phyloP scores from a whole-genome alignment of 2,888 invertebrate species.

The Apotomis turbidana region DNA sequence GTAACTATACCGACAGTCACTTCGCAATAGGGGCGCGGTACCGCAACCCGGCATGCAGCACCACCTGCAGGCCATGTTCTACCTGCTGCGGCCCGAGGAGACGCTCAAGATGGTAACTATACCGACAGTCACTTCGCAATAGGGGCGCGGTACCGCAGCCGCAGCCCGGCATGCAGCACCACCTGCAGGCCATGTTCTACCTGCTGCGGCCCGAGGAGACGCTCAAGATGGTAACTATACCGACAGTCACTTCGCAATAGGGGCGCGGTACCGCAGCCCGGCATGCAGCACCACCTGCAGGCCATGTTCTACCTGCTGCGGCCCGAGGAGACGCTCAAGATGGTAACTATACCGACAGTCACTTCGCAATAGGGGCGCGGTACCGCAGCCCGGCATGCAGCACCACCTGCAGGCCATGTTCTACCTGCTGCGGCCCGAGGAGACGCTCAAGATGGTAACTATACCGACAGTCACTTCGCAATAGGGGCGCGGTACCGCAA shows the following conservation, averaged over 20 bases:
- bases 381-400: too few relatives aligned
- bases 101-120: conserved; percentile 96
- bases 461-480: too few relatives aligned
- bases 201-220: conserved; percentile 97
- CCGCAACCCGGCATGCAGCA: too few relatives aligned
- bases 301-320: conserved; percentile 97
- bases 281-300: conserved; percentile 83
- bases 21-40: background rate
- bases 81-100: conserved; percentile 95
- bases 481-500: too few relatives aligned
- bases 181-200: conserved; percentile 97
- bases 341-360: conserved; percentile 85
- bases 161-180: too few relatives aligned
- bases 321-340: conserved; percentile 97
- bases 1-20: conserved; percentile 74
- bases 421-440: too few relatives aligned
- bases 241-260: background rate
- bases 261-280: too few relatives aligned
- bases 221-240: conserved; percentile 93
- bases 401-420: too few relatives aligned
- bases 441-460: too few relatives aligned
- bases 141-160: too few relatives aligned
- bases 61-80: conserved; percentile 96
- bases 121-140: background rate
- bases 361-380: background rate